These are phyloP conservation scores for Euphonia xanthogaster DNA, from an alignment of 2,797 vertebrate genomes.

Conservation along the genomic window DNA sequence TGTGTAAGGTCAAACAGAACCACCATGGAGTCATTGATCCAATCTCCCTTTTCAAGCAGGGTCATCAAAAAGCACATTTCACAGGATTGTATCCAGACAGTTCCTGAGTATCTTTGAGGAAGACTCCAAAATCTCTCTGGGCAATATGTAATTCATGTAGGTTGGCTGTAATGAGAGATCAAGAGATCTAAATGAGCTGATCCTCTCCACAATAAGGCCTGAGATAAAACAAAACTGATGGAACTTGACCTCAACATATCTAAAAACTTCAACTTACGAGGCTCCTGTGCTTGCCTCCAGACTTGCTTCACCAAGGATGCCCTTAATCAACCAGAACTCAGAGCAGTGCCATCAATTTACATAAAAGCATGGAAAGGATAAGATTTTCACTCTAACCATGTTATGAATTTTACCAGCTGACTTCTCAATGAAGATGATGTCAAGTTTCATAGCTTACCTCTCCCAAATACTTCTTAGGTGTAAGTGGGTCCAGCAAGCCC, in stretches of 20 bases:
- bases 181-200: not conserved
- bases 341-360: accelerated
- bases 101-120: not conserved
- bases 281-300: not conserved
- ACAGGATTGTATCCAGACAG: not conserved
- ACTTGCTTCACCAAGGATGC: not conserved
- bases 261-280: accelerated
- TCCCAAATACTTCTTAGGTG: not conserved
- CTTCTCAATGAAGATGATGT: not conserved
- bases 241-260: not conserved
- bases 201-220: not conserved
- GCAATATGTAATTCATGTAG: not conserved
- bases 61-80: not conserved
- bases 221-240: not conserved
- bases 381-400: not conserved
- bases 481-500: not conserved
- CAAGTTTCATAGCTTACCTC: not conserved
- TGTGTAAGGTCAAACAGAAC: not conserved
- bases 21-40: not conserved
- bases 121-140: not conserved
- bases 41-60: not conserved
- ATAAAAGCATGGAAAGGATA: not conserved
- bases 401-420: not conserved
- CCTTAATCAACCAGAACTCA: not conserved
- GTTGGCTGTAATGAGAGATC: not conserved